These are phyloP conservation scores for Caretta caretta DNA, from an alignment of 2,113 vertebrate species.

Conservation along the genomic window DNA sequence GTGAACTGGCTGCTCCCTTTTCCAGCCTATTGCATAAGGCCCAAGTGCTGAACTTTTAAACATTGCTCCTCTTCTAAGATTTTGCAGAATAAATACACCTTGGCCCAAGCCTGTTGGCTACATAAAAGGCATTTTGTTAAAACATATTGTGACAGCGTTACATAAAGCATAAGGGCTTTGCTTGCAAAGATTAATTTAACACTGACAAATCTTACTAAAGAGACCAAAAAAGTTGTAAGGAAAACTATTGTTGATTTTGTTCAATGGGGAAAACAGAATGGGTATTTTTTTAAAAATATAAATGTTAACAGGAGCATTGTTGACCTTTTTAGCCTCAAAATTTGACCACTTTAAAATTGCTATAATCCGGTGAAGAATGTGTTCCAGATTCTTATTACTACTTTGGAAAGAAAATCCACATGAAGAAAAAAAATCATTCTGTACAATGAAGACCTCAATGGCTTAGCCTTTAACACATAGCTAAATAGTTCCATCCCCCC, in stretches of 20 bases:
- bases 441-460: background rate
- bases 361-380: background rate
- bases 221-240: background rate
- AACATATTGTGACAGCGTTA: background rate
- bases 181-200: background rate
- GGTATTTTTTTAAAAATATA: background rate
- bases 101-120: background rate
- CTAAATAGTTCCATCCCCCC: background rate
- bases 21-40: background rate
- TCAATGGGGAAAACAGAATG: background rate
- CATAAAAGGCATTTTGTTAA: background rate
- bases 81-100: background rate
- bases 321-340: background rate
- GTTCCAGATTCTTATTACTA: background rate
- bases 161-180: background rate
- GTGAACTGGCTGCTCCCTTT: background rate
- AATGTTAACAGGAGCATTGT: fast-evolving
- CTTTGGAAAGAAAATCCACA: background rate
- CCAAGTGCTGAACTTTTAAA: background rate
- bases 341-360: background rate
- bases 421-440: background rate
- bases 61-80: background rate
- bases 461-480: background rate
- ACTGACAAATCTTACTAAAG: background rate
- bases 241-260: background rate